Conservation (phyloP, 1,140 invertebrate genomes). For the Papilio xuthus region DNA sequence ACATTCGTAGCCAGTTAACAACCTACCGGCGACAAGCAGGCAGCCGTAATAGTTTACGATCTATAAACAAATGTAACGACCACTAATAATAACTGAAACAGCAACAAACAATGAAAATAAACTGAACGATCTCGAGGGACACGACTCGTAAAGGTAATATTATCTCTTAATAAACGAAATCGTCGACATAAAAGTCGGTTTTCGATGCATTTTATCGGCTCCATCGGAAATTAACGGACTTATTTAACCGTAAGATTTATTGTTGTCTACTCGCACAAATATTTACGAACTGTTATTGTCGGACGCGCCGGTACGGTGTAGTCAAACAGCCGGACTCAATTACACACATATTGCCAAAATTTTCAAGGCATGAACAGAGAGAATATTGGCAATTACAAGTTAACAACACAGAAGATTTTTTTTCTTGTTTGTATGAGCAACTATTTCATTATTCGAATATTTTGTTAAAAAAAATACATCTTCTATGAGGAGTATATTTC, state of each 20-base stretch:
- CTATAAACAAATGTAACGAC: slow-evolving; percentile 79
- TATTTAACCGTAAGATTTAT: slow-evolving; percentile 50
- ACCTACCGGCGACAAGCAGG: slow-evolving; percentile 74
- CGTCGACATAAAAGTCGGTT: slow-evolving; percentile 73
- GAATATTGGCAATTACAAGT: slow-evolving; percentile 17
- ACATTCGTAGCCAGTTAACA: slow-evolving; percentile 73
- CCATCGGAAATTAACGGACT: slow-evolving; percentile 68
- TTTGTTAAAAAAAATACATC: no score
- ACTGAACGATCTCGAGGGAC: slow-evolving; percentile 67
- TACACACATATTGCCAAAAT: slow-evolving; percentile 10
- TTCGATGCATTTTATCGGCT: slow-evolving; percentile 67
- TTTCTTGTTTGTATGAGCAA: not conserved
- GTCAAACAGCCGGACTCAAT: not conserved
- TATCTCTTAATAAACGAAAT: slow-evolving; percentile 80
- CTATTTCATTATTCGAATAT: no score
- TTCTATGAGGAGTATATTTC: no score
- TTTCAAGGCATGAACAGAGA: not conserved
- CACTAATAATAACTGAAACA: slow-evolving; percentile 80
- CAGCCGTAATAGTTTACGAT: slow-evolving; percentile 74
- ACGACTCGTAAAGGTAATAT: slow-evolving; percentile 78
- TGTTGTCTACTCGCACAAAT: slow-evolving; percentile 32
- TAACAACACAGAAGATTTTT: not conserved
- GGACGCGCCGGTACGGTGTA: not conserved
- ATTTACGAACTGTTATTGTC: slow-evolving; percentile 29
- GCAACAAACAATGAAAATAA: slow-evolving; percentile 77